Percentiles rank a stretch among this genome's conserved stretches.
Evolutionary conservation across 2,113 vertebrate genomes (phyloP).

Genomic region (Ornithorhynchus anatinus): DNA sequence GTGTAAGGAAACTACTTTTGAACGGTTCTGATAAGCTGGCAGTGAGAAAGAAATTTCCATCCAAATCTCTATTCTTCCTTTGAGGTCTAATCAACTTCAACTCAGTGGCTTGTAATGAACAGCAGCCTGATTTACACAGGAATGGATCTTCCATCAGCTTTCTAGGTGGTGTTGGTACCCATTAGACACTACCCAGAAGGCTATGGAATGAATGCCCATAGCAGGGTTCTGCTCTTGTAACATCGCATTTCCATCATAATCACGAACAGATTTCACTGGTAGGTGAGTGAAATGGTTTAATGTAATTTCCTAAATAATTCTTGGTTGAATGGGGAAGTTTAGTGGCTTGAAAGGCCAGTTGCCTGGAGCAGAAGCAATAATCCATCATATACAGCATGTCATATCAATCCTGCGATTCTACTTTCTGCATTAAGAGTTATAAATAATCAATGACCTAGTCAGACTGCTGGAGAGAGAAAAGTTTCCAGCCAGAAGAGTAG

Average conservation of each 20-base stretch:
- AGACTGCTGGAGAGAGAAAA: not conserved
- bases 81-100: constrained; percentile 49
- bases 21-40: constrained; percentile 44
- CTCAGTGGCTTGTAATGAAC: constrained; percentile 52
- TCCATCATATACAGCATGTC: not conserved
- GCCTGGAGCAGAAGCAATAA: constrained; percentile 14
- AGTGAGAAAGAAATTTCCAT: constrained; percentile 45
- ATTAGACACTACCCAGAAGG: constrained; percentile 32
- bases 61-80: constrained; percentile 46
- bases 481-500: constrained; percentile 19
- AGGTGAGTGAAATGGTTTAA: constrained; percentile 46
- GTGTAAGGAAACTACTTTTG: constrained; percentile 49
- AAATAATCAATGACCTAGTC: constrained; percentile 14
- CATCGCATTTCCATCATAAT: constrained; percentile 33
- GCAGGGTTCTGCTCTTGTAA: constrained; percentile 35
- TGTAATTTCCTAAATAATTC: constrained; percentile 51
- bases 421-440: constrained; percentile 13
- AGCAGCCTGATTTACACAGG: constrained; percentile 48
- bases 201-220: constrained; percentile 11
- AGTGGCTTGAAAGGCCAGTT: constrained; percentile 38
- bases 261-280: constrained; percentile 39
- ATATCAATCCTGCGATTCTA: not conserved
- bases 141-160: constrained; percentile 34
- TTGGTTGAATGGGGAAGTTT: constrained; percentile 18
- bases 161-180: constrained; percentile 7